Conservation (phyloP, 2,888 invertebrate genomes). For the Maniola hyperantus region DNA sequence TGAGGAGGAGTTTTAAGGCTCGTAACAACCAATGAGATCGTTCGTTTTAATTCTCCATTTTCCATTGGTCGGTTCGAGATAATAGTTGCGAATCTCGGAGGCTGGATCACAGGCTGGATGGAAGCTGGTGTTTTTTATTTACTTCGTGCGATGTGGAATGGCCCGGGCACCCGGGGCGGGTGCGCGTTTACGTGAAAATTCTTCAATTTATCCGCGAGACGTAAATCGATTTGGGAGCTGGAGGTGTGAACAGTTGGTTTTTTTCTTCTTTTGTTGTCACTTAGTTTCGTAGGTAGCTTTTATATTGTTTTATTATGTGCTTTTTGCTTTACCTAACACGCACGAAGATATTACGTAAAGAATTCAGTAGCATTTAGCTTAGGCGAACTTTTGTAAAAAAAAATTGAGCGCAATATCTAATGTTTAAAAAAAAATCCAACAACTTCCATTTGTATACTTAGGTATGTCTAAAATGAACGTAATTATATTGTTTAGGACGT, state of each 20-base stretch:
- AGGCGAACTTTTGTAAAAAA: too few relatives aligned
- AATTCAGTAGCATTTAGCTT: too few relatives aligned
- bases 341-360: not conserved
- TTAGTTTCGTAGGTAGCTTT: conserved; percentile 38
- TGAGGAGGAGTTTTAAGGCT: conserved; percentile 74
- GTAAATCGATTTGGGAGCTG: conserved; percentile 75
- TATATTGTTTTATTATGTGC: not conserved
- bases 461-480: too few relatives aligned
- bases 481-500: too few relatives aligned
- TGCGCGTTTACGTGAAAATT: conserved; percentile 62
- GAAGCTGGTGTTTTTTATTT: conserved; percentile 64
- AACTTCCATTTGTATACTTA: too few relatives aligned
- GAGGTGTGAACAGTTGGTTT: conserved; percentile 62
- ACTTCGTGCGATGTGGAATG: conserved; percentile 53
- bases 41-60: conserved; percentile 48
- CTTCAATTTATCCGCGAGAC: conserved; percentile 70
- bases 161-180: conserved; percentile 59
- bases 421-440: too few relatives aligned
- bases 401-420: too few relatives aligned
- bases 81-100: conserved; percentile 79
- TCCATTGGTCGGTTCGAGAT: conserved; percentile 73
- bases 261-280: conserved; percentile 39
- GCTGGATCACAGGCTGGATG: conserved; percentile 80
- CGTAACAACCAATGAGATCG: conserved; percentile 56
- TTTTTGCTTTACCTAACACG: not conserved